A percentile compares a stretch with the other conserved stretches of the same genome.
Evolutionary conservation across 2,797 vertebrate genomes (phyloP).

Genomic region (Hipposideros larvatus): DNA sequence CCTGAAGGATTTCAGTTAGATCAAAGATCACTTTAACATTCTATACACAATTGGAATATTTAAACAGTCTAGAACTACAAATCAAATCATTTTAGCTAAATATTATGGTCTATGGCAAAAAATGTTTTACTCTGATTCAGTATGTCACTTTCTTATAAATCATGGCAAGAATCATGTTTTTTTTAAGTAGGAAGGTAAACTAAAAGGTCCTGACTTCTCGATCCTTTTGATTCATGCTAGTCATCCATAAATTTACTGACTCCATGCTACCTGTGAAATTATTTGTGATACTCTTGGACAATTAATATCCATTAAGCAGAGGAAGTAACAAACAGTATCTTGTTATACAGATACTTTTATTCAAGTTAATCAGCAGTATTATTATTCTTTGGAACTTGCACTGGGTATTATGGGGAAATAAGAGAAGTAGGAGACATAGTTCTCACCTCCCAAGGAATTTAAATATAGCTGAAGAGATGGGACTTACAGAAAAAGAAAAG

Average conservation of each 20-base stretch:
- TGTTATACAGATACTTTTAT: constrained; percentile 29
- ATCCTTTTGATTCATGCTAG: constrained; percentile 26
- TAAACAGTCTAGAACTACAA: constrained; percentile 31
- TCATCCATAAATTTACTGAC: constrained; percentile 34
- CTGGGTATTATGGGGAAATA: not conserved
- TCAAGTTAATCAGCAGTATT: not conserved
- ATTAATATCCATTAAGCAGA: constrained; percentile 46
- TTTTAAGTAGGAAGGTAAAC: constrained; percentile 20
- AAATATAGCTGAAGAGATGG: constrained; percentile 38
- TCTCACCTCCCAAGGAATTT: constrained; percentile 40
- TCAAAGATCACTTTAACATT: constrained; percentile 52
- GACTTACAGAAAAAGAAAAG: not conserved
- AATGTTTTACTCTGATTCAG: not conserved
- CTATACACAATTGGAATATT: not conserved
- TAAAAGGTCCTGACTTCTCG: not conserved
- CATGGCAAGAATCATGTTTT: not conserved
- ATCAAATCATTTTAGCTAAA: constrained; percentile 53
- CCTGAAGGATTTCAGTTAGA: constrained; percentile 43
- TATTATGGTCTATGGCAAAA: not conserved
- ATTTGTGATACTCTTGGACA: constrained; percentile 43
- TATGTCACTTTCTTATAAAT: constrained; percentile 59
- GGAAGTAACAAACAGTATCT: not conserved
- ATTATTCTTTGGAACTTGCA: not conserved
- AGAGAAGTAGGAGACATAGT: not conserved
- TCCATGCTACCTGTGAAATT: constrained; percentile 30